Percentiles rank a stretch among this genome's conserved stretches.
Conservation (phyloP, 2,113 vertebrate species). For the Propithecus coquereli region DNA sequence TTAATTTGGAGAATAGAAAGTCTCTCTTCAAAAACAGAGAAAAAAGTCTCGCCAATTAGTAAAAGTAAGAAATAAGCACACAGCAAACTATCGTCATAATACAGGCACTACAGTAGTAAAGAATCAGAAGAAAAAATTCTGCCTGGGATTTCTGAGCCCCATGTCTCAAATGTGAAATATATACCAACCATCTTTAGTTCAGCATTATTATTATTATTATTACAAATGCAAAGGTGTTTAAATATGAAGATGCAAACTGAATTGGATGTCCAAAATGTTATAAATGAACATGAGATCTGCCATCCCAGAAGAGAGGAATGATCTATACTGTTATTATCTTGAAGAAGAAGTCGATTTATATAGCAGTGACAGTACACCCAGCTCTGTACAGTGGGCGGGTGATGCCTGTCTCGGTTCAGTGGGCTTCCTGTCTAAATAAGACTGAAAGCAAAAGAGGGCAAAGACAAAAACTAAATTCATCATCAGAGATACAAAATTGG, state of each 20-base stretch:
- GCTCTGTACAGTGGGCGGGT: constrained; percentile 9
- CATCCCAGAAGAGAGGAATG: constrained; percentile 46
- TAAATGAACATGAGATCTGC: constrained; percentile 66
- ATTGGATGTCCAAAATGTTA: constrained; percentile 72
- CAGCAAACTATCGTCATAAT: not conserved
- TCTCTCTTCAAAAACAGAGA: not conserved
- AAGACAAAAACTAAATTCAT: constrained; percentile 61
- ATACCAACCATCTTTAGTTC: constrained; percentile 12
- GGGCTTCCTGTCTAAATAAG: constrained; percentile 71
- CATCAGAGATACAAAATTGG: constrained; percentile 41
- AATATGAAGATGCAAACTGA: constrained; percentile 66
- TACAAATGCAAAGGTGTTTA: constrained; percentile 63
- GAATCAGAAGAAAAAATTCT: not conserved
- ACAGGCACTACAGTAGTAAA: not conserved
- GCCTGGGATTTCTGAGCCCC: not conserved
- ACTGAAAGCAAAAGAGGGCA: constrained; percentile 41
- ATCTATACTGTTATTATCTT: constrained; percentile 73
- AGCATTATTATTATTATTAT: constrained; percentile 53
- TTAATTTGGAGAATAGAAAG: not conserved
- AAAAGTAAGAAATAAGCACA: not conserved
- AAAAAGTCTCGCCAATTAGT: not conserved
- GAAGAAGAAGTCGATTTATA: constrained; percentile 59
- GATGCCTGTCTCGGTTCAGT: constrained; percentile 60
- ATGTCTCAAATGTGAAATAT: constrained; percentile 54
- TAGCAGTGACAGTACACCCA: constrained; percentile 48